Evolutionary conservation across 2,113 vertebrate genomes (phyloP).

Genomic region (Brachypteracias leptosomus): DNA sequence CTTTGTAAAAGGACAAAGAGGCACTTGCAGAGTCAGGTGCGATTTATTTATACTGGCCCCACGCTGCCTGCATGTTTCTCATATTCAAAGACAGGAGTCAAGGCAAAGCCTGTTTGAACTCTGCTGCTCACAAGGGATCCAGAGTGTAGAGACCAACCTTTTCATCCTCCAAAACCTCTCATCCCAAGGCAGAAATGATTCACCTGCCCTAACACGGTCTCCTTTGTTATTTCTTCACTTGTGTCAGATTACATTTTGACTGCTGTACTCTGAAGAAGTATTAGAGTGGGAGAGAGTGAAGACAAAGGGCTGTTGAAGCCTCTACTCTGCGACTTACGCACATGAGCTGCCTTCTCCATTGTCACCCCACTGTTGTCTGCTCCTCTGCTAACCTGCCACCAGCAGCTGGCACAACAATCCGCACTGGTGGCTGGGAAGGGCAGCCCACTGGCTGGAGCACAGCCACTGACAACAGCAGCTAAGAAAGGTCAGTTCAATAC

Average conservation of each 20-base stretch:
- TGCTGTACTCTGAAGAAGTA: background rate
- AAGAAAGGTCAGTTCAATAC: background rate
- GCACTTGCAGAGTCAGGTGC: background rate
- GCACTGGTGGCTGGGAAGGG: background rate
- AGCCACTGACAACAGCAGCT: background rate
- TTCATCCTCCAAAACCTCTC: background rate
- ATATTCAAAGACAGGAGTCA: background rate
- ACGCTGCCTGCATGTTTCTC: background rate
- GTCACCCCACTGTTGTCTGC: background rate
- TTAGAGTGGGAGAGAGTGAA: background rate
- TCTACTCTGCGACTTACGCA: background rate
- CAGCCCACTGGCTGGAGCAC: background rate
- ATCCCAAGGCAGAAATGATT: background rate
- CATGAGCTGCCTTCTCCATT: rapidly evolving
- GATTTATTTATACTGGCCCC: slow-evolving; percentile 27
- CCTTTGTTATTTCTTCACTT: background rate
- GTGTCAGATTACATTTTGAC: background rate
- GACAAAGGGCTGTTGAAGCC: background rate
- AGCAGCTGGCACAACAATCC: background rate
- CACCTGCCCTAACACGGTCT: background rate
- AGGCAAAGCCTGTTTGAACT: background rate
- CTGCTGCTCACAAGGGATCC: background rate
- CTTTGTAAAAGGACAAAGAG: slow-evolving; percentile 2
- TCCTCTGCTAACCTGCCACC: background rate
- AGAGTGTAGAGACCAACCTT: background rate